These are phyloP conservation scores for Pocillopora damicornis DNA, from an alignment of 64 coral and sea anemone genomes.

Conservation along the genomic window DNA sequence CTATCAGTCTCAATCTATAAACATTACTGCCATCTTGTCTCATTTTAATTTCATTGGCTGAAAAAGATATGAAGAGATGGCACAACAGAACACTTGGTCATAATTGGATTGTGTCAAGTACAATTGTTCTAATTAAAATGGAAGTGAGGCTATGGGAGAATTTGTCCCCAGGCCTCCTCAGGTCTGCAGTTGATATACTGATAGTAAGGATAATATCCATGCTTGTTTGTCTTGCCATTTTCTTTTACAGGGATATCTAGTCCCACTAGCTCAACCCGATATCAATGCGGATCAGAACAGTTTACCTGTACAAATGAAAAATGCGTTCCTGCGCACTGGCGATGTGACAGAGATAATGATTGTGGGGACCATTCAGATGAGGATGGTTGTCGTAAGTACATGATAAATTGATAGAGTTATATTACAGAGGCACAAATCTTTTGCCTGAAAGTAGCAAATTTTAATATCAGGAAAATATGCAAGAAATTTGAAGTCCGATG, in stretches of 20 bases:
- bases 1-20: too few species aligned
- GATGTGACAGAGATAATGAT: conserved; percentile 51
- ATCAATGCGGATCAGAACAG: conserved; percentile 8
- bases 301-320: conserved; percentile 26
- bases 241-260: neutral
- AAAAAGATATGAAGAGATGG: too few species aligned
- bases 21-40: too few species aligned
- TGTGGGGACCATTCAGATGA: conserved; percentile 64
- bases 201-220: too few species aligned
- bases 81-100: too few species aligned
- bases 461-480: too few species aligned
- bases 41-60: too few species aligned
- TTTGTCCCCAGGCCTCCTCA: neutral
- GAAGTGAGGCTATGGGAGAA: neutral
- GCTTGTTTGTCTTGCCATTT: neutral
- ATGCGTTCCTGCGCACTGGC: conserved; percentile 19
- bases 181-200: neutral
- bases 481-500: neutral
- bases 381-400: conserved; percentile 36
- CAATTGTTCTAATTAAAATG: too few species aligned
- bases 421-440: too few species aligned
- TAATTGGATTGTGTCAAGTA: too few species aligned
- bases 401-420: neutral
- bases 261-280: neutral
- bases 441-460: neutral